phyloP scores from a whole-genome alignment of 2,888 invertebrate species.

The Drosophila anomelani region DNA sequence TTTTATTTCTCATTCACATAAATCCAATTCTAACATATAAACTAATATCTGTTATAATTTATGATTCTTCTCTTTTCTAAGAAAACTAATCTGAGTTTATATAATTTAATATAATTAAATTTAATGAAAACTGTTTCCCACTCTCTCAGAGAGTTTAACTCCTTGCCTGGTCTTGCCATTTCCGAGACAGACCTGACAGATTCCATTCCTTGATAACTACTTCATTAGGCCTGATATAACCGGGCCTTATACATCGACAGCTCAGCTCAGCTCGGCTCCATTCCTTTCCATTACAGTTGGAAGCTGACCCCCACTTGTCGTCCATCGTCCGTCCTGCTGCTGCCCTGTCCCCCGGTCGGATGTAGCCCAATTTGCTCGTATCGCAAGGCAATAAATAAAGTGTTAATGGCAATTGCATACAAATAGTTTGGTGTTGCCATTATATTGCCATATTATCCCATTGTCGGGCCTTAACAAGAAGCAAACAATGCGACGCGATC shows the following conservation, averaged over 20 bases:
- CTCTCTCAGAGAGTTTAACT: slow-evolving; percentile 2
- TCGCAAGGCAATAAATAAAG: slow-evolving; percentile 76
- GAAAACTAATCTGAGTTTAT: neutral
- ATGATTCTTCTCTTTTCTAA: neutral
- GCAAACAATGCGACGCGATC: slow-evolving; percentile 76
- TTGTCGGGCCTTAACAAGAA: slow-evolving; percentile 75
- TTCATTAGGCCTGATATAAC: slow-evolving; percentile 60
- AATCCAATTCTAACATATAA: neutral
- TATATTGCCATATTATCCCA: slow-evolving; percentile 63
- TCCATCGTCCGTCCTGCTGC: neutral
- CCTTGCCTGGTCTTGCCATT: slow-evolving; percentile 28
- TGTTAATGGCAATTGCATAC: slow-evolving; percentile 82
- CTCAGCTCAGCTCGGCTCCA: slow-evolving; percentile 1
- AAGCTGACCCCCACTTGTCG: slow-evolving; percentile 14
- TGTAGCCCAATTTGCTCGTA: slow-evolving; percentile 43
- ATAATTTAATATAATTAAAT: slow-evolving; percentile 27
- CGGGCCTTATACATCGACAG: slow-evolving; percentile 35
- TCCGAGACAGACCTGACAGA: slow-evolving; percentile 29
- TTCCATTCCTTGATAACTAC: slow-evolving; percentile 65
- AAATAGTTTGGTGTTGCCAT: slow-evolving; percentile 79
- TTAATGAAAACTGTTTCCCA: slow-evolving; percentile 29
- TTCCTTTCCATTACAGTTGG: slow-evolving; percentile 36
- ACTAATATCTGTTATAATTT: too few relatives aligned
- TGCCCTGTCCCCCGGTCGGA: neutral
- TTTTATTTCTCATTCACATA: neutral